Percentiles rank a stretch among this genome's conserved stretches.
phyloP scores from a whole-genome alignment of 2,113 vertebrate genomes.

The Rhinopomastus cyanomelas region DNA sequence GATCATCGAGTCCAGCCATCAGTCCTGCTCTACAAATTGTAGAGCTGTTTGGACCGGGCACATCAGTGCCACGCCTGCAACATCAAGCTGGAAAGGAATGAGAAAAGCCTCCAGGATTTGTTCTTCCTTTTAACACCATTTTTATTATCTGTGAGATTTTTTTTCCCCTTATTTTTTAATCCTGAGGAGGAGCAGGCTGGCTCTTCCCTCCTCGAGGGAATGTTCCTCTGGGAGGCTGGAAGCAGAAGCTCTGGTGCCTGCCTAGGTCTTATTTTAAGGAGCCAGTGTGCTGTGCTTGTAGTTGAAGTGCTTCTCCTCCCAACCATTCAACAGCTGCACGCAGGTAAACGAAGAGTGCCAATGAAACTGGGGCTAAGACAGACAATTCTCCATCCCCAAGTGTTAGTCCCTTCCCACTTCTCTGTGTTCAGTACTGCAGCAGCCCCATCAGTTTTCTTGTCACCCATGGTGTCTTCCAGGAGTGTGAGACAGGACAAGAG shows the following conservation, averaged over 20 bases:
- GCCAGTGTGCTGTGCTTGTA: background rate
- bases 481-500: background rate
- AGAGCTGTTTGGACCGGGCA: background rate
- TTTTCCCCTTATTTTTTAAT: background rate
- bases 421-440: background rate
- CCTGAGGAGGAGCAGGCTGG: background rate
- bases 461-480: background rate
- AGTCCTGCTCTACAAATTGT: too few relatives aligned
- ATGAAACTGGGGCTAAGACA: background rate
- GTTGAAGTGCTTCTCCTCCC: background rate
- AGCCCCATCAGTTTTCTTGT: background rate
- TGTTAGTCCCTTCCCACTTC: background rate
- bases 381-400: background rate
- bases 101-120: background rate
- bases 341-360: conserved; percentile 14
- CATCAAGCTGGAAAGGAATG: background rate
- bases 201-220: background rate
- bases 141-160: background rate
- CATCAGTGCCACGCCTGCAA: background rate
- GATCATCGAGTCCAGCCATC: too few relatives aligned
- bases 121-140: background rate
- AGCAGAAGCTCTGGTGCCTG: background rate
- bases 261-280: background rate
- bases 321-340: background rate
- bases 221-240: background rate